These are phyloP conservation scores for Bursaphelenchus mucronatus DNA, from an alignment of 1,140 invertebrate genomes.

Conservation along the genomic window DNA sequence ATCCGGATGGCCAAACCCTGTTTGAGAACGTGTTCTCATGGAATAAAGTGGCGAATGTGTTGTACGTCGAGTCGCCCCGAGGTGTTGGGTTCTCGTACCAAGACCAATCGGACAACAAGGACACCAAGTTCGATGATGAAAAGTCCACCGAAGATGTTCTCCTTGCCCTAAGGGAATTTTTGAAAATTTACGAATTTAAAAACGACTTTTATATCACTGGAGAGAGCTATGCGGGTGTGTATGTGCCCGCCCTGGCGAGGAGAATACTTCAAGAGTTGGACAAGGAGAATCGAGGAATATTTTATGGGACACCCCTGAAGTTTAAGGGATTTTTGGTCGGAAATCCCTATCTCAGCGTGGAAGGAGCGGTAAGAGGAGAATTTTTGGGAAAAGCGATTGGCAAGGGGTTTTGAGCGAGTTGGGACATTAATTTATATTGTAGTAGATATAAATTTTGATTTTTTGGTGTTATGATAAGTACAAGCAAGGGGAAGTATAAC, in stretches of 20 bases:
- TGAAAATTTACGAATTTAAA: constrained; percentile 64
- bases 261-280: constrained; percentile 53
- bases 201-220: constrained; percentile 63
- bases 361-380: constrained; percentile 29
- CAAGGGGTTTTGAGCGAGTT: too few species aligned
- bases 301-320: constrained; percentile 20
- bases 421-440: too few species aligned
- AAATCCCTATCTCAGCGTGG: constrained; percentile 36
- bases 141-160: constrained; percentile 62
- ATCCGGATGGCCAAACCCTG: constrained; percentile 61
- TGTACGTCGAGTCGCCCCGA: constrained; percentile 50
- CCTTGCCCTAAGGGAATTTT: constrained; percentile 64
- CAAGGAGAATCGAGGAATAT: constrained; percentile 6
- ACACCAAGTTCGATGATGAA: constrained; percentile 27
- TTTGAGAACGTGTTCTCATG: constrained; percentile 50
- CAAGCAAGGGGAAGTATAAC: too few species aligned
- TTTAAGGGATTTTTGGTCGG: constrained; percentile 31
- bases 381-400: not conserved
- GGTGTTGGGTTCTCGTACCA: constrained; percentile 52
- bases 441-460: too few species aligned
- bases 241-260: constrained; percentile 63
- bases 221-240: constrained; percentile 63
- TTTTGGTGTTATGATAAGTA: too few species aligned
- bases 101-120: constrained; percentile 24
- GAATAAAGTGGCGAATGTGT: constrained; percentile 59